These are phyloP conservation scores for Gymnothorax javanicus DNA, from an alignment of 2,797 vertebrate genomes.

Conservation along the genomic window DNA sequence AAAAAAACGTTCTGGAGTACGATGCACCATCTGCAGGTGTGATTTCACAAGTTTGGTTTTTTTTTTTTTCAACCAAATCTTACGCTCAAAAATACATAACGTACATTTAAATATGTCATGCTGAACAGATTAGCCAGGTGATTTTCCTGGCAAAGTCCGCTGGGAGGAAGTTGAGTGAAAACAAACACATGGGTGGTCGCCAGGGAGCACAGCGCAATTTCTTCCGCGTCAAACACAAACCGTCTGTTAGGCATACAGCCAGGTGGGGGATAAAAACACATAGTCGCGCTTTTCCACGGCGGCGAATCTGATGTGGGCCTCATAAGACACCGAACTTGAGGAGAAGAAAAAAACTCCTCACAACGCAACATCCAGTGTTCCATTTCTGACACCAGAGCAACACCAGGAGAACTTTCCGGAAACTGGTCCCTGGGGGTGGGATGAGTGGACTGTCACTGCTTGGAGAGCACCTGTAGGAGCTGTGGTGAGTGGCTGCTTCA, in stretches of 20 bases:
- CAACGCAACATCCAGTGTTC: neutral
- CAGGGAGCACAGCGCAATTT: neutral
- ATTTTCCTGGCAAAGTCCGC: neutral
- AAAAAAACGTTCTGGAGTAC: neutral
- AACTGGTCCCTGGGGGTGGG: neutral
- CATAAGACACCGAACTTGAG: neutral
- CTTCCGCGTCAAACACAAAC: neutral
- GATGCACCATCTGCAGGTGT: neutral
- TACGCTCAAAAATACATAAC: neutral
- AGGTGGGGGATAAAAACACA: neutral
- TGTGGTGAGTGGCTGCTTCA: constrained; percentile 31
- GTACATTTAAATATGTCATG: neutral
- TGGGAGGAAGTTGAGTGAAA: neutral
- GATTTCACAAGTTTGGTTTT: neutral
- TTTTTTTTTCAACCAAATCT: neutral
- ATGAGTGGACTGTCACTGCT: neutral
- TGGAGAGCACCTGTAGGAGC: neutral
- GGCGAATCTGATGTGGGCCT: neutral
- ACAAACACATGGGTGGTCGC: neutral
- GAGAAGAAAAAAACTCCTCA: neutral
- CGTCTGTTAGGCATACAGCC: neutral
- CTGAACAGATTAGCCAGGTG: neutral
- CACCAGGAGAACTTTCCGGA: neutral
- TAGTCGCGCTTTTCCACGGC: neutral
- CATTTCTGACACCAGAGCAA: neutral